phyloP scores from a whole-genome alignment of 1,140 invertebrate genomes.

The Batillaria attramentaria region DNA sequence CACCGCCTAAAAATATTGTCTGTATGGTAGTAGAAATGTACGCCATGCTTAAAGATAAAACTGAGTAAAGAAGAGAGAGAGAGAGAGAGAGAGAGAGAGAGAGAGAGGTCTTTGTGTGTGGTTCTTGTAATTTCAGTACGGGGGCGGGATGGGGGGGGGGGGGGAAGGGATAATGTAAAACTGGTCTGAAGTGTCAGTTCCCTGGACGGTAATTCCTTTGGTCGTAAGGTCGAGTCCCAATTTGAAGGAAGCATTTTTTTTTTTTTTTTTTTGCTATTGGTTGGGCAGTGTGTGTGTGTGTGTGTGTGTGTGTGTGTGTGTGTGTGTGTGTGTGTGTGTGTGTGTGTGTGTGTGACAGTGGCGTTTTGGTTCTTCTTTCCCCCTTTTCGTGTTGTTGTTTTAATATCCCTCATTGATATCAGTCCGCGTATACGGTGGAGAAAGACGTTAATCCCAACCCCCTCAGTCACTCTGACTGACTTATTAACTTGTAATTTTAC shows the following conservation, averaged over 20 bases:
- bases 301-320: slow-evolving; percentile 5
- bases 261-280: background rate
- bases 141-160: background rate
- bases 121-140: background rate
- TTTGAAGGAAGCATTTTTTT: background rate
- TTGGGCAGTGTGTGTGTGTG: background rate
- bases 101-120: background rate
- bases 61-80: background rate
- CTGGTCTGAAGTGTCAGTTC: no score
- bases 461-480: no score
- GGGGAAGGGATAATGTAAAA: background rate
- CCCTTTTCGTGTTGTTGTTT: background rate
- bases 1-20: no score
- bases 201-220: no score
- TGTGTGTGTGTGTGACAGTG: background rate
- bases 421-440: no score
- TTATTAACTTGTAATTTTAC: no score
- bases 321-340: slow-evolving; percentile 12
- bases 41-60: no score
- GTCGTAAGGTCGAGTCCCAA: no score
- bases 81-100: background rate
- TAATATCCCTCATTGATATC: background rate
- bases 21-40: no score
- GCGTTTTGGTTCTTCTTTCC: background rate
- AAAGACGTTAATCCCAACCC: no score